These are phyloP conservation scores for Acipenser ruthenus DNA, from an alignment of 2,797 vertebrate genomes.

Conservation along the genomic window DNA sequence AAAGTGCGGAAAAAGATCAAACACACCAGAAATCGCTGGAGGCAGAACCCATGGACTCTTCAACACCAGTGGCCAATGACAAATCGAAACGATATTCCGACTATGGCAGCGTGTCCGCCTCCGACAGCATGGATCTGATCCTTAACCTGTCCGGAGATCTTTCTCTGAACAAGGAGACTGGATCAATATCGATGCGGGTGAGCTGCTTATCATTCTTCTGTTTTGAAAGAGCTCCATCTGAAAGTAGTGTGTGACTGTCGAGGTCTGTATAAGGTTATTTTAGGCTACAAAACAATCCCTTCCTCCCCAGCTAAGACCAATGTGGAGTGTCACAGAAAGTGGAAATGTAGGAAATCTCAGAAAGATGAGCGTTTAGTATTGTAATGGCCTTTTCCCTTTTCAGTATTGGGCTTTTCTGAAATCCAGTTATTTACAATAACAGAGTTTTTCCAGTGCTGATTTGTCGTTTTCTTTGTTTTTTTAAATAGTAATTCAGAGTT, in stretches of 20 bases:
- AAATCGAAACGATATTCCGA: conserved; percentile 63
- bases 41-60: conserved; percentile 28
- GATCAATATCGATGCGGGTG: conserved; percentile 73
- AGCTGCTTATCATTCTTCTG: conserved; percentile 19
- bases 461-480: conserved; percentile 6
- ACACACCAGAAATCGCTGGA: conserved; percentile 9
- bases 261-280: no score
- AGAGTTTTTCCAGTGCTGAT: conserved; percentile 4
- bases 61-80: conserved; percentile 25
- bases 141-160: conserved; percentile 61
- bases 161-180: conserved; percentile 63
- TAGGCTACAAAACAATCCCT: no score
- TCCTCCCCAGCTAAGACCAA: no score
- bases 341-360: no score
- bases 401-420: no score
- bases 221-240: no score
- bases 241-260: no score
- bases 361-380: no score
- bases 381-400: no score
- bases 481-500: conserved; percentile 25
- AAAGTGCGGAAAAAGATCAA: conserved; percentile 22
- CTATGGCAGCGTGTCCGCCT: conserved; percentile 62
- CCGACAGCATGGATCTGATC: conserved; percentile 70
- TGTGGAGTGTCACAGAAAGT: no score
- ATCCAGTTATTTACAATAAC: no score